Conservation (phyloP, 2,888 invertebrate species). For the Patella caerulea region DNA sequence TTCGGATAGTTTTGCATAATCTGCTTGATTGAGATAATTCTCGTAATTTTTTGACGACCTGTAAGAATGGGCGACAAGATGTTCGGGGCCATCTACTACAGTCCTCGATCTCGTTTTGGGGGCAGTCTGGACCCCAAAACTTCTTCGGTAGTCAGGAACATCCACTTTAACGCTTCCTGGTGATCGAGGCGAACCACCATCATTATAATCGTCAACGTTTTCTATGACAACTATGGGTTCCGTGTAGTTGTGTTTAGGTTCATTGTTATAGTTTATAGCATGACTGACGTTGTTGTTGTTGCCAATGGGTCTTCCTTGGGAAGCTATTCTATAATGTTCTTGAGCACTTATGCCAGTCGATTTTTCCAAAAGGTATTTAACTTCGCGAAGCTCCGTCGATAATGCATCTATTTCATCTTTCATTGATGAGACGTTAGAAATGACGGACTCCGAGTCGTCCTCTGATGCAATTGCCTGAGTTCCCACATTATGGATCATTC, state of each 20-base stretch:
- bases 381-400: slow-evolving; percentile 50
- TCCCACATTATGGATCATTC: slow-evolving; percentile 23
- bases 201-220: neutral
- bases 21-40: too few species aligned
- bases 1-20: neutral
- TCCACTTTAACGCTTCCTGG: neutral
- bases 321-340: slow-evolving; percentile 18
- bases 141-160: neutral
- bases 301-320: neutral
- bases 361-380: slow-evolving; percentile 50
- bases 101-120: neutral
- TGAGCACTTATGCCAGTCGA: slow-evolving; percentile 44
- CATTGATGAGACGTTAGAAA: slow-evolving; percentile 39
- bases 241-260: neutral
- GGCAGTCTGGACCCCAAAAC: neutral
- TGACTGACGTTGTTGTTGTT: neutral
- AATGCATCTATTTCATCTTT: slow-evolving; percentile 44
- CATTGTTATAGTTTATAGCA: neutral
- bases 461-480: slow-evolving; percentile 26
- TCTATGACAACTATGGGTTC: neutral
- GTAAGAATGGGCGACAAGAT: neutral
- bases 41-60: neutral
- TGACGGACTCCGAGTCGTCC: slow-evolving; percentile 32
- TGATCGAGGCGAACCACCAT: neutral
- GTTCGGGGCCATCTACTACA: neutral